phyloP scores from a whole-genome alignment of 2,888 invertebrate species.

The Drosophila colorata region DNA sequence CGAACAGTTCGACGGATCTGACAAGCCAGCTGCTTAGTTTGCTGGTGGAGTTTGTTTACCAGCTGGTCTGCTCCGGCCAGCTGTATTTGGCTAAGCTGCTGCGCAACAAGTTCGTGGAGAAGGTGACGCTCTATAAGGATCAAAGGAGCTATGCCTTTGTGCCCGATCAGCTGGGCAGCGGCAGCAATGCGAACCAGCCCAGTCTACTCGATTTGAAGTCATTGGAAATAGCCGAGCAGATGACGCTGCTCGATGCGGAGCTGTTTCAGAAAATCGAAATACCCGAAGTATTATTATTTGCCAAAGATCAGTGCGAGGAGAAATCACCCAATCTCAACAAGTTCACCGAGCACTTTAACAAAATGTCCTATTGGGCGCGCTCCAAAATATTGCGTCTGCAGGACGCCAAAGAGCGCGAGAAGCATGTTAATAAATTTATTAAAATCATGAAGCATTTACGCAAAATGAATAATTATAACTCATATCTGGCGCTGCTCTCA shows the following conservation, averaged over 20 bases:
- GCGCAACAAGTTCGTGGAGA: constrained; percentile 95
- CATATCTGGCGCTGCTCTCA: constrained; percentile 97
- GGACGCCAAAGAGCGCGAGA: constrained; percentile 98
- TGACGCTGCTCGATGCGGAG: constrained; percentile 98
- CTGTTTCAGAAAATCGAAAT: constrained; percentile 98
- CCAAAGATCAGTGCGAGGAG: constrained; percentile 98
- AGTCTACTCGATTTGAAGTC: constrained; percentile 97
- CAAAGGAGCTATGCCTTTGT: constrained; percentile 83
- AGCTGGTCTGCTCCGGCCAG: constrained; percentile 96
- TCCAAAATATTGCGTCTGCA: constrained; percentile 96
- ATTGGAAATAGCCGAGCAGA: constrained; percentile 98
- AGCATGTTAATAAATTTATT: constrained; percentile 96
- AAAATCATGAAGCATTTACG: constrained; percentile 99
- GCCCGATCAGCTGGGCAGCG: constrained; percentile 47
- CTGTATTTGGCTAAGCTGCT: constrained; percentile 95
- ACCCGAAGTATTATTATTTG: constrained; percentile 98
- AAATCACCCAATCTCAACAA: constrained; percentile 97
- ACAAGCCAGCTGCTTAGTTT: constrained; percentile 92
- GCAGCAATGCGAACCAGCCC: constrained; percentile 86
- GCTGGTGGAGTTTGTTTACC: constrained; percentile 97
- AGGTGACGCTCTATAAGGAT: constrained; percentile 86
- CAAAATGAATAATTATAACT: constrained; percentile 99
- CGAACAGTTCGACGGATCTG: constrained; percentile 92
- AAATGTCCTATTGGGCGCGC: constrained; percentile 99
- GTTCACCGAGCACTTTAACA: constrained; percentile 99